phyloP scores from a whole-genome alignment of 2,888 invertebrate genomes.

The Nycteola revayana region DNA sequence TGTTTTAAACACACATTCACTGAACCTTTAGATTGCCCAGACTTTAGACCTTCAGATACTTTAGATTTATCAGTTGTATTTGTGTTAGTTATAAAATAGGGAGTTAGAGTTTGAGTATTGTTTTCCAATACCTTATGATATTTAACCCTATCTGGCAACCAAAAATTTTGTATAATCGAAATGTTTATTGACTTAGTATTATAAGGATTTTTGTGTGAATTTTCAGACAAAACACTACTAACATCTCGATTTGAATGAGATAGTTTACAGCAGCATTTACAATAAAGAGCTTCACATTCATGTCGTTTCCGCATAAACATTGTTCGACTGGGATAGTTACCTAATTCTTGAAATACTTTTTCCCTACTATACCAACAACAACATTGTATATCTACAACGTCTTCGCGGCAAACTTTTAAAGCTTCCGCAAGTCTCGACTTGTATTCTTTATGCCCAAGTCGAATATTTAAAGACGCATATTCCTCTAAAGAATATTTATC shows the following conservation, averaged over 20 bases:
- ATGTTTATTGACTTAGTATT: neutral
- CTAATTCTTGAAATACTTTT: slow-evolving; percentile 8
- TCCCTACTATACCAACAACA: slow-evolving; percentile 45
- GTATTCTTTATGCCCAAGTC: too few species aligned
- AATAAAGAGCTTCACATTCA: slow-evolving; percentile 21
- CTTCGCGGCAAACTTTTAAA: too few species aligned
- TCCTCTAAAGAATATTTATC: too few species aligned
- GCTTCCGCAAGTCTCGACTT: too few species aligned
- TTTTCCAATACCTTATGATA: neutral
- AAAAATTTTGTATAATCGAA: neutral
- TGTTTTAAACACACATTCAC: slow-evolving; percentile 2
- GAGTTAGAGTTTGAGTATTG: neutral
- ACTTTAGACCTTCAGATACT: too few species aligned
- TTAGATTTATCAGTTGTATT: neutral
- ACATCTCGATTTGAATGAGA: too few species aligned
- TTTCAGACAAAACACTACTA: too few species aligned
- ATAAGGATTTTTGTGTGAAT: too few species aligned
- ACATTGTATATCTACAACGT: slow-evolving; percentile 4
- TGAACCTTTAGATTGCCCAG: neutral
- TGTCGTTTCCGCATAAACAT: slow-evolving; percentile 29
- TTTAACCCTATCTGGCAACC: neutral
- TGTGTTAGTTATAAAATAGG: neutral
- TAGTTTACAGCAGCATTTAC: slow-evolving; percentile 34
- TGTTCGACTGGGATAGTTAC: neutral
- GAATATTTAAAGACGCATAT: too few species aligned